Percentiles rank a stretch among this genome's conserved stretches.
Conservation (phyloP, 2,888 invertebrate species). For the Tupiocoris notatus region DNA sequence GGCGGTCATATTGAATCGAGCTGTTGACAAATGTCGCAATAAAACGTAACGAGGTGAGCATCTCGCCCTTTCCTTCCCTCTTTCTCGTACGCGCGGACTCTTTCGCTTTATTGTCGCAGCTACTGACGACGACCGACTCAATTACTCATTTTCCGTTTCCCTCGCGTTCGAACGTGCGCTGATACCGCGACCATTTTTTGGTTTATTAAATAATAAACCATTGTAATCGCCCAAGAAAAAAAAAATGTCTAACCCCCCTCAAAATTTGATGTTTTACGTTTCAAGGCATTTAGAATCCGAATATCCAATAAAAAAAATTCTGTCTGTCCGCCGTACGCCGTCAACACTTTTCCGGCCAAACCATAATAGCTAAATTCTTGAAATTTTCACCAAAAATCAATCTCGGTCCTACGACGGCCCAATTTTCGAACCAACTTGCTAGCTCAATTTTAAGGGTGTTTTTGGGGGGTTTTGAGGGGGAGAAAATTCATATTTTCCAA, state of each 20-base stretch:
- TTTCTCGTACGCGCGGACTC: slow-evolving; percentile 30
- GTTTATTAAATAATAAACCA: not conserved
- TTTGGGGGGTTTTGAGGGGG: not conserved
- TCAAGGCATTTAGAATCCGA: not conserved
- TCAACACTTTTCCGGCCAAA: not conserved
- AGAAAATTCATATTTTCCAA: not conserved
- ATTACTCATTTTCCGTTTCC: slow-evolving; percentile 17
- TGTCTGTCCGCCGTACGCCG: not conserved
- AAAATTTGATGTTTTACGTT: not conserved
- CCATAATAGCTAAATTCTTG: not conserved
- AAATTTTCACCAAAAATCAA: not conserved
- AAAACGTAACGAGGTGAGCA: slow-evolving; percentile 25
- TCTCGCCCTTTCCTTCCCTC: slow-evolving; percentile 31
- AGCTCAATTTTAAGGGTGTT: not conserved
- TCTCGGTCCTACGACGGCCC: not conserved
- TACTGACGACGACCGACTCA: too few relatives aligned
- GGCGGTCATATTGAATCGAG: slow-evolving; percentile 36
- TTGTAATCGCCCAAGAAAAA: not conserved
- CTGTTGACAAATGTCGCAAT: slow-evolving; percentile 40
- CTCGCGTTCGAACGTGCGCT: not conserved
- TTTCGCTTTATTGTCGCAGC: not conserved
- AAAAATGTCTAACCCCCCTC: not conserved
- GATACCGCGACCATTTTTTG: not conserved
- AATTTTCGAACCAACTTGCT: not conserved
- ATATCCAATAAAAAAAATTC: not conserved